Evolutionary conservation across 2,113 vertebrate genomes (phyloP), one percentile per base, ranked within the genome.

Genomic region (Indicator maculatus): DNA sequence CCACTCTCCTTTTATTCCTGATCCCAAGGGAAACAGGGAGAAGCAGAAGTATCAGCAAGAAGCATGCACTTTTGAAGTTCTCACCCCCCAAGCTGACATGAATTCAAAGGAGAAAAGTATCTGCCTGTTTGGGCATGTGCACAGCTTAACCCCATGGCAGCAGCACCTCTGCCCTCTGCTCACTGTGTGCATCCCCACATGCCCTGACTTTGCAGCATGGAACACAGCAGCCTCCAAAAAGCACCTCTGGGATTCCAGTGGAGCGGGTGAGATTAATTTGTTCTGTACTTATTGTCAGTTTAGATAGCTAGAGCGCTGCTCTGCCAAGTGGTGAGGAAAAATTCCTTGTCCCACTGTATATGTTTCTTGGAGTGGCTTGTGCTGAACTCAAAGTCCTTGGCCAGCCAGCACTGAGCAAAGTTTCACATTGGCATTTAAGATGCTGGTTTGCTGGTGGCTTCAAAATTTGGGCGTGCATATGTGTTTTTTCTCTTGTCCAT

Each of bases 61-160:
- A 74, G 6, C 2, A 1, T 3, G 2, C 13, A 6, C 12, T 84
- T 84, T 59, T 88, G 75, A 45, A 91, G 59, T 60, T 88, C 9
- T 36, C 11, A 16, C 16, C 36, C 27, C 24, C 16, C 0, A 7
- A 70, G 67, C 8, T 0, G 1, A 24, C 0, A 1, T 74, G 72
- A 63, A 60, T 3, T 4, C 16, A 61, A 65, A 76, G 38, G 20
- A 74, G 56, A 66, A 63, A 60, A 80, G 72, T 19, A 45, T 67
- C 52, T 0, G 0, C 13, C 8, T 58, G 9, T 18, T 44, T 44
- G 56, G 45, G 44, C 0, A 1, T 55, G 41, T 26, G 6, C 20
- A 39, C 16, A 13, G 24, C 39, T 76, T 21, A 5, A 5, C 12
- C 2, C 23, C 21, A 1, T 7, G 30, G 36, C 79, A 84, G 53